These are phyloP conservation scores for Asbolus verrucosus DNA, from an alignment of 1,140 invertebrate genomes.

Conservation along the genomic window DNA sequence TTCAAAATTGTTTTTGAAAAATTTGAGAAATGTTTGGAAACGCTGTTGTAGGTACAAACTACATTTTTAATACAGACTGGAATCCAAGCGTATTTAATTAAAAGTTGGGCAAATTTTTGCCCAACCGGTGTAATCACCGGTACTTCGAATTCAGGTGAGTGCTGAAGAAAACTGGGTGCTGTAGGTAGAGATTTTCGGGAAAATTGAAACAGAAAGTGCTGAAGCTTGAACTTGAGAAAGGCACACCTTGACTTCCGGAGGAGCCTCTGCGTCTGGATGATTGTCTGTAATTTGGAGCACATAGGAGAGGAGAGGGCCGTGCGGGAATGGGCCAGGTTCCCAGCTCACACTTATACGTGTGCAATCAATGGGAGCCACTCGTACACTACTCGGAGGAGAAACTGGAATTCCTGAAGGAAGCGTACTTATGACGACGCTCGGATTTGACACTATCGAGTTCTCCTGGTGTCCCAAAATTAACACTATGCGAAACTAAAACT, in stretches of 20 bases:
- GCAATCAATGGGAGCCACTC: constrained; percentile 84
- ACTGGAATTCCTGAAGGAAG: constrained; percentile 77
- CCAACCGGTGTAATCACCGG: no score
- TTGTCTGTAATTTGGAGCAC: constrained; percentile 76
- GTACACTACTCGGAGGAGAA: constrained; percentile 78
- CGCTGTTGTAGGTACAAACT: no score
- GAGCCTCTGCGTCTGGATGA: constrained; percentile 70
- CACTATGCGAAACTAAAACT: constrained; percentile 82
- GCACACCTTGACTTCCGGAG: constrained; percentile 74
- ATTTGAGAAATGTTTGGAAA: no score
- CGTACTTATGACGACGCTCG: constrained; percentile 86
- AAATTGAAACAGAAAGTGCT: background rate
- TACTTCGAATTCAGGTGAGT: no score
- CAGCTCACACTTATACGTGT: constrained; percentile 87
- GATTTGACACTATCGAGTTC: constrained; percentile 81
- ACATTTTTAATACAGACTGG: no score
- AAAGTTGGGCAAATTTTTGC: no score
- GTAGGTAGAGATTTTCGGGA: no score
- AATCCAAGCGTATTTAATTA: no score
- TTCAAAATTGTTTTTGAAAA: no score
- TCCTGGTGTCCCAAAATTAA: constrained; percentile 74
- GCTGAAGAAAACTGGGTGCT: no score
- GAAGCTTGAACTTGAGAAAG: constrained; percentile 6
- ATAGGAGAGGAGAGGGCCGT: constrained; percentile 89
- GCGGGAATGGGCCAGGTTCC: constrained; percentile 87